Evolutionary conservation across 1,140 invertebrate genomes (phyloP).

Genomic region (Cydia strobilella): DNA sequence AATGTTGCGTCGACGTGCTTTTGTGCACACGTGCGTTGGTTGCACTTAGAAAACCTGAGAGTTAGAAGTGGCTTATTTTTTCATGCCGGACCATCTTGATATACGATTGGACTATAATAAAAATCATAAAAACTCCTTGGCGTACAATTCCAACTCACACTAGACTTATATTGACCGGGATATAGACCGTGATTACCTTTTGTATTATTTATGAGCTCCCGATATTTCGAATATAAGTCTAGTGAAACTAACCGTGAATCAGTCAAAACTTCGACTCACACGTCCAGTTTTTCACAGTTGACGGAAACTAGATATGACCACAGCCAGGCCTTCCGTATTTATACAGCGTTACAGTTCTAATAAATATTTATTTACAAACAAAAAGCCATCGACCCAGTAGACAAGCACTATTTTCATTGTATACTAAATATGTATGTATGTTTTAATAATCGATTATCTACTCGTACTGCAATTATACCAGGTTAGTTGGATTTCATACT

Average conservation of each 20-base stretch:
- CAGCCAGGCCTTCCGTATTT: neutral
- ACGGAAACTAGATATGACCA: neutral
- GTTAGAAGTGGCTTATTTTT: neutral
- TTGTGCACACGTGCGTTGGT: neutral
- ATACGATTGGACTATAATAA: neutral
- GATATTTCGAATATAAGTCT: too few species aligned
- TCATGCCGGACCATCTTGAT: neutral
- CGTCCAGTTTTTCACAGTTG: neutral
- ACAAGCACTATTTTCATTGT: neutral
- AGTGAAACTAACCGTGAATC: too few species aligned
- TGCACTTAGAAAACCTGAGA: neutral
- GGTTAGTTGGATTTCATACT: neutral
- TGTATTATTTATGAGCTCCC: too few species aligned
- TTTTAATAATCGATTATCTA: neutral
- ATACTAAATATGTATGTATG: neutral
- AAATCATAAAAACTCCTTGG: too few species aligned
- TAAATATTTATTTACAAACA: neutral
- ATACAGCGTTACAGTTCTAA: neutral
- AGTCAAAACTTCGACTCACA: too few species aligned
- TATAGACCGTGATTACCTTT: too few species aligned
- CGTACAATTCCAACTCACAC: neutral
- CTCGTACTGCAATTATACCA: constrained; percentile 2
- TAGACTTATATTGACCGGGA: too few species aligned
- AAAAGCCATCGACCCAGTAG: neutral
- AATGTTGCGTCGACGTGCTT: constrained; percentile 15